phyloP scores from a whole-genome alignment of 2,113 vertebrate genomes.

The Nematolebias whitei region DNA sequence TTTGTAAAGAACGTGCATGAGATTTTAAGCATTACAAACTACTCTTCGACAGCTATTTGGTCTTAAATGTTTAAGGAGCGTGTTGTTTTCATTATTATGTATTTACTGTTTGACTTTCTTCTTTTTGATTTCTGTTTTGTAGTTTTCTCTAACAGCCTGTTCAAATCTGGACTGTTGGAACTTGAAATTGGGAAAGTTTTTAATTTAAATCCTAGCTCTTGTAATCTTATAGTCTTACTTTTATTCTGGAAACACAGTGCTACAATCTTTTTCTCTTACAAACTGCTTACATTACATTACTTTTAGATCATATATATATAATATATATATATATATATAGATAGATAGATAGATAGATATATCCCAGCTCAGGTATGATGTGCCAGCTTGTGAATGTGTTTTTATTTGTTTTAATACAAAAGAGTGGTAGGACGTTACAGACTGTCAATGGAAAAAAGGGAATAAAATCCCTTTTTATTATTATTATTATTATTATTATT shows the following conservation, averaged over 20 bases:
- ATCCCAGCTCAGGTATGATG: slow-evolving; percentile 99
- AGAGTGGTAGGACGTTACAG: slow-evolving; percentile 78
- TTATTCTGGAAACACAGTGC: slow-evolving; percentile 77
- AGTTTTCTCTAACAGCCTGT: slow-evolving; percentile 84
- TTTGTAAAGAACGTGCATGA: slow-evolving; percentile 90
- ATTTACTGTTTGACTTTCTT: slow-evolving; percentile 71
- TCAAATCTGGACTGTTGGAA: slow-evolving; percentile 90
- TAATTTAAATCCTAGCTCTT: slow-evolving; percentile 92
- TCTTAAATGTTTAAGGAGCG: slow-evolving; percentile 98
- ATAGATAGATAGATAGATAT: slow-evolving; percentile 72
- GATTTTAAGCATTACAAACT: slow-evolving; percentile 85
- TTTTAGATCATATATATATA: slow-evolving; percentile 90
- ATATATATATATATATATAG: no score
- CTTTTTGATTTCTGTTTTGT: slow-evolving; percentile 66
- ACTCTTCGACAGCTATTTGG: slow-evolving; percentile 91
- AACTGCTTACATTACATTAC: slow-evolving; percentile 94
- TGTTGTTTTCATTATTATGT: slow-evolving; percentile 84
- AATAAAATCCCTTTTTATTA: slow-evolving; percentile 61
- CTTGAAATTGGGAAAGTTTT: slow-evolving; percentile 89
- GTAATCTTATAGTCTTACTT: slow-evolving; percentile 90
- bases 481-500: no score
- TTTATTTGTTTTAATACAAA: slow-evolving; percentile 84
- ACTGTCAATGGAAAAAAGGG: slow-evolving; percentile 71
- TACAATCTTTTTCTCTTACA: slow-evolving; percentile 53
- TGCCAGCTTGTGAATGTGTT: slow-evolving; percentile 99